Base-by-base conservation (phyloP, 92 coral and sea anemone species). In the Epizoanthus rinbou region DNA sequence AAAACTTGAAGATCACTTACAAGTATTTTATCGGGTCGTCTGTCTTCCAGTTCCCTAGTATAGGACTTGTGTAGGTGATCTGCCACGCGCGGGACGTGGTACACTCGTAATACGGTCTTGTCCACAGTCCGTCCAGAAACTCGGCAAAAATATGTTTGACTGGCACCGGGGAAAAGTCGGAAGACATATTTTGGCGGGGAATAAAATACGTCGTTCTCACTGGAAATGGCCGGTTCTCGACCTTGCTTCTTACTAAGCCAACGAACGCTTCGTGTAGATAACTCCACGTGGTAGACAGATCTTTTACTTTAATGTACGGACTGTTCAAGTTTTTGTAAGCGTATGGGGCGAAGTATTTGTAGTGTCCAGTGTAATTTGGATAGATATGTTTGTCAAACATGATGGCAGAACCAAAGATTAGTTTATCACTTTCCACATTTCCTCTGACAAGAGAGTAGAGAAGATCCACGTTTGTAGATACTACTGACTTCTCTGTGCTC, bases 41-140 rank as follows among this genome's bases (percentile, higher is more conserved):
- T 63, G 65, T 70, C 63, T 81, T 73, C 94, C 94, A 91, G 91
- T 85, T 93, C 15, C 98, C 98, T 18, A 93, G 69, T 66, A 93
- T 91, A 0, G 98, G 98, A 22, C 87, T 84, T 2, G 95, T 87
- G 57, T 80, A 93, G 0, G 98, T 93, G 15, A 93, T 72, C 37
- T 87, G 86, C 95, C 98, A 93, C 0, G 94, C 93, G 16, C 83
- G 87, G 3, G 92, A 84, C 0, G 95, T 91, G 0, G 98, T 91
- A 21, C 98, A 93, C 81, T 93, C 98, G 31, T 80, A 93, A 45
- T 93, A 93, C 0, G 98, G 98, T 28, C 98, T 59, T 10, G 95
- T 91, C 98, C 98, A 93, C 37, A 93, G 65, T 0, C 98, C 98
- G 54, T 93, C 98, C 14, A 85, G 73, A 3, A 92, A 75, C 83